These are phyloP conservation scores for Ecliptopera silaceata DNA, from an alignment of 2,888 invertebrate species.

Conservation along the genomic window DNA sequence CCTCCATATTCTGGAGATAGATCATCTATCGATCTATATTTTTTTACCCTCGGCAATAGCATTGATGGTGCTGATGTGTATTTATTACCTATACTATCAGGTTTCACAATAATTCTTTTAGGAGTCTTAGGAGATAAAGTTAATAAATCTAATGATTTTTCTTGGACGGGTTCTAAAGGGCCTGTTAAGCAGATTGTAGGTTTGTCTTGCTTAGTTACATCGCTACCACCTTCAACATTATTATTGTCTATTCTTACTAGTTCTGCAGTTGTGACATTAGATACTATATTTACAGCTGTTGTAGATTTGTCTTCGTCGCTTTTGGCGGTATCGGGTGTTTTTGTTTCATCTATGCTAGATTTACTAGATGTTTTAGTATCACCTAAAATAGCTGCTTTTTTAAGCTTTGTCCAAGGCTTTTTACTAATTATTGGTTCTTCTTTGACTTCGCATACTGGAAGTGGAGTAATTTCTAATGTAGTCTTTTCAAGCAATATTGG, in stretches of 20 bases:
- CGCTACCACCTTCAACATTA: conserved; percentile 65
- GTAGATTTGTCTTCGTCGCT: conserved; percentile 53
- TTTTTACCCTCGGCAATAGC: conserved; percentile 80
- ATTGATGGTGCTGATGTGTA: conserved; percentile 48
- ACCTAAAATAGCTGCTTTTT: conserved; percentile 87
- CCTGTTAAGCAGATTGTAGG: conserved; percentile 70
- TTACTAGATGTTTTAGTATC: conserved; percentile 73
- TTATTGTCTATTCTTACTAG: conserved; percentile 79
- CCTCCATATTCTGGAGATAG: conserved; percentile 94
- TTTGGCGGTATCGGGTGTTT: conserved; percentile 48
- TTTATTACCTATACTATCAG: conserved; percentile 47
- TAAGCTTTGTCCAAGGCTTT: conserved; percentile 90
- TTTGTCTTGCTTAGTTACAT: conserved; percentile 66
- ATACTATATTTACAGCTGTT: conserved; percentile 63
- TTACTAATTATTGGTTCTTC: conserved; percentile 66
- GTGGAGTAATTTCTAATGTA: conserved; percentile 59
- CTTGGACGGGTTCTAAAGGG: conserved; percentile 75
- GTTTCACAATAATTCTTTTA: conserved; percentile 57
- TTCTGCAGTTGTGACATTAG: conserved; percentile 72
- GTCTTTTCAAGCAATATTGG: conserved; percentile 53
- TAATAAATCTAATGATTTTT: conserved; percentile 73
- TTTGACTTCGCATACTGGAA: conserved; percentile 56
- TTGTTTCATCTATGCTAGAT: conserved; percentile 64
- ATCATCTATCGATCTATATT: conserved; percentile 93
- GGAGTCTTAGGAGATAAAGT: conserved; percentile 72